A percentile compares a stretch with the other conserved stretches of the same genome.
Evolutionary conservation across 2,797 vertebrate species (phyloP).

Genomic region (Astyanax mexicanus): DNA sequence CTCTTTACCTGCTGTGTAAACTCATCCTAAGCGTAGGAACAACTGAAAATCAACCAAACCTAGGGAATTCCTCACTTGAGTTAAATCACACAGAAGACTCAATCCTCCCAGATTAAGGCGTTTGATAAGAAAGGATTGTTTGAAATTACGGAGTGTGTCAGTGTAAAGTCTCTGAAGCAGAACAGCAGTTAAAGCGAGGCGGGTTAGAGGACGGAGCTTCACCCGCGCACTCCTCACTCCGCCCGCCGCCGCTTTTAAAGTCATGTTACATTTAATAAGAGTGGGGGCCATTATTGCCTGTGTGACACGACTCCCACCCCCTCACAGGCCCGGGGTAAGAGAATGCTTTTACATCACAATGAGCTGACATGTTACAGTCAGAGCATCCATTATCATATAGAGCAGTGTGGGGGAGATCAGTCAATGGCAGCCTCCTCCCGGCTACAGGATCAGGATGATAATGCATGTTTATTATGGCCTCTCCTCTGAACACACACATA

Average conservation of each 20-base stretch:
- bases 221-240: background rate
- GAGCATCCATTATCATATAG: conserved; percentile 82
- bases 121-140: background rate
- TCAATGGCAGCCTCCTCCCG: conserved; percentile 48
- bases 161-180: conserved; percentile 8
- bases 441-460: conserved; percentile 67
- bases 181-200: background rate
- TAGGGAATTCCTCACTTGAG: background rate
- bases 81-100: background rate
- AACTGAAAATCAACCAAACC: no score
- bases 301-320: conserved; percentile 65
- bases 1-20: no score
- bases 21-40: no score
- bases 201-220: background rate
- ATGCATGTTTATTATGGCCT: conserved; percentile 81
- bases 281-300: conserved; percentile 77
- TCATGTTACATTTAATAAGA: conserved; percentile 73
- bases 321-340: conserved; percentile 64
- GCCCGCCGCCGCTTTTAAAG: conserved; percentile 70
- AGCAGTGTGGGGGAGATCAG: conserved; percentile 66
- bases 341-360: conserved; percentile 83
- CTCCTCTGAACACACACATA: conserved; percentile 59
- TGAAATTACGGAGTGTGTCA: background rate
- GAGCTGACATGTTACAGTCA: conserved; percentile 80
- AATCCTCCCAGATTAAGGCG: background rate